A percentile compares a stretch with the other conserved stretches of the same genome.
These are phyloP conservation scores for Phylloscopus whistleri DNA, from an alignment of 2,113 vertebrate species.

Conservation along the genomic window DNA sequence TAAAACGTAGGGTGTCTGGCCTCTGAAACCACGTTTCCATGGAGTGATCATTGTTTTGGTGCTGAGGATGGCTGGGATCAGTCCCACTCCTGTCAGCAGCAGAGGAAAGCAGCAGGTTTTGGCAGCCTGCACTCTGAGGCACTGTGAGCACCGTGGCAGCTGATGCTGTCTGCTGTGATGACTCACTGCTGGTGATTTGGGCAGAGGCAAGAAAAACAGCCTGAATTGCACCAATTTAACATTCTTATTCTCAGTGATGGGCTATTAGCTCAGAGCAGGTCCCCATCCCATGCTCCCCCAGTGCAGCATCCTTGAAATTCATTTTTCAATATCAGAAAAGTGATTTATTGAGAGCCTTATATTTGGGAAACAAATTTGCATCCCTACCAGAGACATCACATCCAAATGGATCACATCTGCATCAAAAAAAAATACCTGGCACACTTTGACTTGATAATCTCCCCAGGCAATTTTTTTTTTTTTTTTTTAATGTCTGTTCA, in stretches of 20 bases:
- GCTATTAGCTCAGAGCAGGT: neutral
- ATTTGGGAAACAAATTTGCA: neutral
- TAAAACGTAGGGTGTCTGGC: rapidly evolving
- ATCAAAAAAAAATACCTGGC: neutral
- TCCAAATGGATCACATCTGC: neutral
- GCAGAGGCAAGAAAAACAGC: slow-evolving; percentile 36
- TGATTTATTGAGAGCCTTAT: neutral
- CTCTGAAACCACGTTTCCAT: neutral
- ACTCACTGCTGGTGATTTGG: slow-evolving; percentile 28
- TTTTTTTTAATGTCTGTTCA: neutral
- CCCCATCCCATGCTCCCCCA: neutral
- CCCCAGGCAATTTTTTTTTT: neutral
- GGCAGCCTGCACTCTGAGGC: neutral
- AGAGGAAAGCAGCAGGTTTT: neutral
- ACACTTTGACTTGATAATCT: neutral
- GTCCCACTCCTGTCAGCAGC: neutral
- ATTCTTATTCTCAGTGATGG: neutral
- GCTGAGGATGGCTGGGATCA: neutral
- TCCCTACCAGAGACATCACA: neutral
- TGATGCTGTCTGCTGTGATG: neutral
- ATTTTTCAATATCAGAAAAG: neutral
- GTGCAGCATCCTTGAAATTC: neutral
- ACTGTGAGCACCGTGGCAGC: neutral
- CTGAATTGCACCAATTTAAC: neutral
- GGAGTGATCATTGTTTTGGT: rapidly evolving